Conservation (phyloP, 2,113 vertebrate species). For the Cervus canadensis region DNA sequence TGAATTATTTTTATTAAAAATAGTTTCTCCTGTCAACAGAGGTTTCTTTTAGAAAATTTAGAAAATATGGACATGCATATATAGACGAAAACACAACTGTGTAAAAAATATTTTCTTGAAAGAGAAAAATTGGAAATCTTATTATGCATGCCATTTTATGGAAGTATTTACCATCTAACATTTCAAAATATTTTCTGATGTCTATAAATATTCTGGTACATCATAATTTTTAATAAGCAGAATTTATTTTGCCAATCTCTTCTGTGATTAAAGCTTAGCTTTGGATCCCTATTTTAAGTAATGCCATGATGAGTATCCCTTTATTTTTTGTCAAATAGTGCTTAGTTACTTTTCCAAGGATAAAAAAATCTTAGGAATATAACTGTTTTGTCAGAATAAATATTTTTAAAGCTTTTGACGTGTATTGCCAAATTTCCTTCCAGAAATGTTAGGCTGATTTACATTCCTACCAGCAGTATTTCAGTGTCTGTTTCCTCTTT, state of each 20-base stretch:
- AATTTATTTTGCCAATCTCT: not conserved
- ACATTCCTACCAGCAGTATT: not conserved
- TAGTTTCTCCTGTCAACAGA: not conserved
- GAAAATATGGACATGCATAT: not conserved
- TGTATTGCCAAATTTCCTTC: not conserved
- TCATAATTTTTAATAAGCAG: not conserved
- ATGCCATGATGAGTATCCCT: not conserved
- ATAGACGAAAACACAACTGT: not conserved
- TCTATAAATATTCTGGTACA: not conserved
- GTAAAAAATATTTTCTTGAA: not conserved
- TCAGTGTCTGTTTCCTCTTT: not conserved
- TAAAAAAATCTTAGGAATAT: not conserved
- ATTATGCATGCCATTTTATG: not conserved
- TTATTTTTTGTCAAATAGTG: not conserved
- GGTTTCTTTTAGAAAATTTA: not conserved
- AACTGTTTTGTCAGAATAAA: not conserved
- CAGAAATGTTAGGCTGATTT: not conserved
- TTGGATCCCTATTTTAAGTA: not conserved
- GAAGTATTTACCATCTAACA: not conserved
- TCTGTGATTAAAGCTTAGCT: not conserved
- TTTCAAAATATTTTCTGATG: not conserved
- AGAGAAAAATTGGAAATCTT: not conserved
- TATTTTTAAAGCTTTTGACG: conserved; percentile 1
- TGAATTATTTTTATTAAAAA: not conserved
- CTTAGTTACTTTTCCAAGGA: not conserved